Evolutionary conservation across 2,888 invertebrate species (phyloP), one percentile per base, ranked within the genome.

Genomic region (Ariolimax columbianus): DNA sequence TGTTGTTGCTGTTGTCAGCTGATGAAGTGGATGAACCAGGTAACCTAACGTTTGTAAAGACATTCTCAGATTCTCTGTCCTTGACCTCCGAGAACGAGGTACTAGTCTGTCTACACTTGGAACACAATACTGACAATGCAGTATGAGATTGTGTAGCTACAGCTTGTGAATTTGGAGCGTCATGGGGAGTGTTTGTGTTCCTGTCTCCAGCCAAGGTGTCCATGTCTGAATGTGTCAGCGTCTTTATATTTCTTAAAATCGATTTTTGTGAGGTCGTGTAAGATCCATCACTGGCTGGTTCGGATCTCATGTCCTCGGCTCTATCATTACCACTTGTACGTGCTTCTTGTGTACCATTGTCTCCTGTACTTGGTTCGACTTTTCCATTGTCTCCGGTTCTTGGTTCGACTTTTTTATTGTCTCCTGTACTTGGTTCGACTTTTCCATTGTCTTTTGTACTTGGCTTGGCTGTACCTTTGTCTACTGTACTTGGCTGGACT

Each of bases 241-340:
- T 73, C 43, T 73, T 73, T 43, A 47, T 73, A 47, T 73, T 73
- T 73, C 73, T 43, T 2, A 73, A 7, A 9, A 43, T 38, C 38
- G 36, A 73, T 43, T 47, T 43, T 43, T 40, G 40, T 11, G 73
- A 73, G 26, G 73, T 73, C 43, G 11, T 17, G 43, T 73, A 73
- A 43, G 73, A 43, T 19, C 17, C 73, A 0, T 11, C 43, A 47
- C n/a, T 14, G 43, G 30, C 19, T 11, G n/a, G n/a, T 1, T n/a
- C 40, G 4, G 40, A 9, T 26, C 47, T n/a, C 2, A 9, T 63
- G 33, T 38, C 70, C 17, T 70, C 9, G 9, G 30, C 11, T 30
- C 30, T n/a, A n/a, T n/a, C n/a, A n/a, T n/a, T n/a, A n/a, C n/a
- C n/a, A n/a, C n/a, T n/a, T n/a, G n/a, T n/a, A n/a, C n/a, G n/a